Evolutionary conservation across 2,888 invertebrate species (phyloP), one percentile per base, ranked within the genome.

Genomic region (Slavum lentiscoides): DNA sequence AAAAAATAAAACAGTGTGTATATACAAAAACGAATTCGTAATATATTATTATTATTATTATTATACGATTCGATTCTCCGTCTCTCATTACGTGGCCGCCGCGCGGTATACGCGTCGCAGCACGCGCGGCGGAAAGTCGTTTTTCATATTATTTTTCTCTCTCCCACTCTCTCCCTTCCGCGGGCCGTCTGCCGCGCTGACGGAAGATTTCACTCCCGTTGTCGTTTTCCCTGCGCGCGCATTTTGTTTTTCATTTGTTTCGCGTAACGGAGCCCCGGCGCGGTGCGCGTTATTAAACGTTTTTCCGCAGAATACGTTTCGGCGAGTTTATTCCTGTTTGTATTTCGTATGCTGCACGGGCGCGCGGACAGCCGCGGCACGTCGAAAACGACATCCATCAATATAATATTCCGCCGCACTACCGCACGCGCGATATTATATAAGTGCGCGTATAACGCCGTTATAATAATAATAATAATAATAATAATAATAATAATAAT

Each of bases 381-480:
- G 68, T 76, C 76, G 69, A 55, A 9, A 5, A 70, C 77, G 77
- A 64, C 77, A 70, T 80, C 77, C 70, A 70, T 80, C 77, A 80
- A 80, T n/a, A n/a, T n/a, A n/a, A n/a, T n/a, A n/a, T 68, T 17
- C 39, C 53, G 37, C 58, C n/a, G n/a, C 74, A 53, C 37, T 13
- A 30, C 30, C 7, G 53, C 53, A 4, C 30, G 30, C 43, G 43
- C 43, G 43, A 30, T 4, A 30, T 30, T 30, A 30, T 30, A 30
- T 30, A 30, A 30, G 30, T 4, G 30, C 30, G 30, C 30, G 30
- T 30, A 30, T 30, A 30, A 30, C 30, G 30, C 30, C 30, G 30
- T 30, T 30, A 30, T 30, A n/a, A n/a, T n/a, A n/a, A n/a, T n/a
- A n/a, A n/a, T n/a, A n/a, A n/a, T n/a, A n/a, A n/a, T n/a, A n/a